Evolutionary conservation across 2,113 vertebrate genomes (phyloP).

Genomic region (Manacus vitellinus): DNA sequence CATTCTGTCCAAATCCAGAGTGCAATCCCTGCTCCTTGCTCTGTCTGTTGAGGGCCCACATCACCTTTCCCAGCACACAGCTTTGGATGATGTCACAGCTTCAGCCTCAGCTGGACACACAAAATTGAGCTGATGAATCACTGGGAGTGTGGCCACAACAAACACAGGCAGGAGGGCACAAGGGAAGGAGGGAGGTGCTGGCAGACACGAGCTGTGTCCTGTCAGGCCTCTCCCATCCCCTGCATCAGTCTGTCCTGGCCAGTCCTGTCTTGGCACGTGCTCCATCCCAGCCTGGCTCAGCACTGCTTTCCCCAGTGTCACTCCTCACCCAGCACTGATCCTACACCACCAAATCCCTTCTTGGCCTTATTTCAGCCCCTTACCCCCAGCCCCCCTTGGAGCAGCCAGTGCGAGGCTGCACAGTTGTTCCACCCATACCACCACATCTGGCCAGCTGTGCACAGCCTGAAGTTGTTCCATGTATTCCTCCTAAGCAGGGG

Average conservation of each 20-base stretch:
- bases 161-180: neutral
- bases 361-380: neutral
- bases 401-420: neutral
- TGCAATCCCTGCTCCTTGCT: neutral
- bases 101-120: neutral
- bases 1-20: neutral
- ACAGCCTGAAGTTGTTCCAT: fast-evolving
- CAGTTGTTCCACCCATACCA: fast-evolving
- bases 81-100: neutral
- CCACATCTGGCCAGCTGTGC: neutral
- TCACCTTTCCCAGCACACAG: neutral
- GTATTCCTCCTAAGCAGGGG: neutral
- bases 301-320: neutral
- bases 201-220: neutral
- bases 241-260: neutral
- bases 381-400: fast-evolving
- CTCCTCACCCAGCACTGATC: neutral
- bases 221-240: neutral
- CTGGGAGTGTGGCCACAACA: neutral
- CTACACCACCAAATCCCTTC: neutral
- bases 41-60: neutral
- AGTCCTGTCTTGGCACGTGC: fast-evolving
- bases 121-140: neutral
- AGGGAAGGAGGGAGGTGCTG: neutral
- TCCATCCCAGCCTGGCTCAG: neutral